Percentiles rank a stretch among this genome's conserved stretches.
phyloP scores from a whole-genome alignment of 2,797 vertebrate species.

The Buceros bicornis region DNA sequence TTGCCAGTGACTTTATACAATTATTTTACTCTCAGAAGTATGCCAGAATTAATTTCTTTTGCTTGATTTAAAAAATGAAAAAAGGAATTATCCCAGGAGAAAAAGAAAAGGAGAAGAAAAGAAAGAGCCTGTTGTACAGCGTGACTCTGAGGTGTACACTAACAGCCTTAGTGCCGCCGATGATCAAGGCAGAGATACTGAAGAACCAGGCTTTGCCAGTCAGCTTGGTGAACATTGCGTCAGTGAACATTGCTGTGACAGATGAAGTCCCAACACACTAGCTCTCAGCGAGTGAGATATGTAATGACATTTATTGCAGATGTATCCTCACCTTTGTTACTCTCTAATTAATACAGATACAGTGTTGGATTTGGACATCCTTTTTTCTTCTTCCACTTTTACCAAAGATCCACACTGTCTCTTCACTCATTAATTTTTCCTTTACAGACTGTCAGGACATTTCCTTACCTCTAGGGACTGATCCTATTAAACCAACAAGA shows the following conservation, averaged over 20 bases:
- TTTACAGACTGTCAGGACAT: background rate
- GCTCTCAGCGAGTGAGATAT: background rate
- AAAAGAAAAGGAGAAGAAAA: background rate
- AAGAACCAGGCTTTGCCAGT: background rate
- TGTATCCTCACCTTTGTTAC: background rate
- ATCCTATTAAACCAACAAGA: background rate
- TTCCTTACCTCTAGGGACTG: background rate
- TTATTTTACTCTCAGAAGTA: constrained; percentile 44
- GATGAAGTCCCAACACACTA: background rate
- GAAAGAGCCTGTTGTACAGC: background rate
- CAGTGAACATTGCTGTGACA: background rate
- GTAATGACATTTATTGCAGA: background rate
- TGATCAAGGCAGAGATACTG: background rate
- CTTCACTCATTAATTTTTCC: background rate
- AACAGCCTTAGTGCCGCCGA: background rate
- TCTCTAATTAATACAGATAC: background rate
- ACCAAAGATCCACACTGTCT: background rate
- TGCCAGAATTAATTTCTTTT: constrained; percentile 29
- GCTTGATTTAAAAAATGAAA: background rate
- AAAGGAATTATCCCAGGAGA: background rate
- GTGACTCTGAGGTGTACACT: background rate
- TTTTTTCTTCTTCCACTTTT: background rate
- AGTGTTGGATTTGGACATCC: background rate
- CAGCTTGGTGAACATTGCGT: background rate
- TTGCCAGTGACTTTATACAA: constrained; percentile 53